Conservation (phyloP, 1,140 invertebrate species). For the Trichoplusia ni region DNA sequence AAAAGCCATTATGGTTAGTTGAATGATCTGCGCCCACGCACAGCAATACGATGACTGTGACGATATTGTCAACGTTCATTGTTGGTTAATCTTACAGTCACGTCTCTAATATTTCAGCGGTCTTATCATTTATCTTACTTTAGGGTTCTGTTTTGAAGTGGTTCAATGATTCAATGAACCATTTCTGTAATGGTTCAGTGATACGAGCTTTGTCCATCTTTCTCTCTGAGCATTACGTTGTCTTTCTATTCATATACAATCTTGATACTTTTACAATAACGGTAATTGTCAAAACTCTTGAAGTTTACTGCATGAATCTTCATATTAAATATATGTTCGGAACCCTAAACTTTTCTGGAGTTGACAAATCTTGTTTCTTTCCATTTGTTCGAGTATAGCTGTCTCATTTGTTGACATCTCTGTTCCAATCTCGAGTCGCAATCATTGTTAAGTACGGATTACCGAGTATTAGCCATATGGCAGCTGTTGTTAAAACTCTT, state of each 20-base stretch:
- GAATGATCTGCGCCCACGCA: not conserved
- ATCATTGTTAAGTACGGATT: conserved; percentile 21
- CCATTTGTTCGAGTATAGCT: not conserved
- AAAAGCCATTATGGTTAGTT: not conserved
- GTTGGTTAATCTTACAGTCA: conserved; percentile 19
- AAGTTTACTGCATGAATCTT: too few species aligned
- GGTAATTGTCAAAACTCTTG: too few species aligned
- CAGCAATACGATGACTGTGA: not conserved
- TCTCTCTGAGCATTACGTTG: too few species aligned
- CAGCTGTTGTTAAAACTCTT: not conserved
- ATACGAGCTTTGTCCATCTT: too few species aligned
- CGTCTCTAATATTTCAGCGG: conserved; percentile 21
- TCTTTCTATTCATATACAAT: too few species aligned
- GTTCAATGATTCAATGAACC: too few species aligned
- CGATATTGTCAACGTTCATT: conserved; percentile 8
- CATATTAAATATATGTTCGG: too few species aligned
- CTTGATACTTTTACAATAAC: too few species aligned
- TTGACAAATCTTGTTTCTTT: conserved; percentile 11
- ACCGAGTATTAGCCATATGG: not conserved
- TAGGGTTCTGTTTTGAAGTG: too few species aligned
- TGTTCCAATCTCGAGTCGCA: conserved; percentile 2
- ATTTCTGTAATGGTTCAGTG: too few species aligned
- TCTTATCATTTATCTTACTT: conserved; percentile 17
- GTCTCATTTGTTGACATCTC: not conserved
- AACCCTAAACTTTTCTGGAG: too few species aligned